Evolutionary conservation across 2,113 vertebrate genomes (phyloP).

Genomic region (Platichthys flesus): DNA sequence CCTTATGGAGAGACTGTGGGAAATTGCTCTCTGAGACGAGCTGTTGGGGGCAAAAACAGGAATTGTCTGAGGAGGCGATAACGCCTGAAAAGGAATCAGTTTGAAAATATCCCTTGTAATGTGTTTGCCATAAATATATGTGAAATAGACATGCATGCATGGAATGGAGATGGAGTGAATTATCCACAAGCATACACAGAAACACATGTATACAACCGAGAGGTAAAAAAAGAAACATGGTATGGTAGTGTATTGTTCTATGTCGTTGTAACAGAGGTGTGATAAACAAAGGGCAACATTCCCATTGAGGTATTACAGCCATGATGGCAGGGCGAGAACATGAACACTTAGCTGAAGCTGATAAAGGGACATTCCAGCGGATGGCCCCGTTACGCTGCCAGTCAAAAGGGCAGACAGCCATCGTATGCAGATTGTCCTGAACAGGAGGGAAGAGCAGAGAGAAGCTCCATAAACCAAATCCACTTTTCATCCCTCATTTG

Average conservation of each 20-base stretch:
- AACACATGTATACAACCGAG: slow-evolving; percentile 5
- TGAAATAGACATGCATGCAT: slow-evolving; percentile 18
- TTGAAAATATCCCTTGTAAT: slow-evolving; percentile 58
- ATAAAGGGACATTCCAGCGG: slow-evolving; percentile 63
- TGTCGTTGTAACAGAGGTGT: slow-evolving; percentile 45
- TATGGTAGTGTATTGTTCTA: slow-evolving; percentile 22
- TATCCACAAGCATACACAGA: slow-evolving; percentile 21
- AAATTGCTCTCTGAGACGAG: slow-evolving; percentile 64
- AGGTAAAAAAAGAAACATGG: slow-evolving; percentile 32
- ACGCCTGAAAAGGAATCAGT: slow-evolving; percentile 59
- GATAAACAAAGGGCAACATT: slow-evolving; percentile 57
- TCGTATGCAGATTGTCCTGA: slow-evolving; percentile 29
- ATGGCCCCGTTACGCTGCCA: slow-evolving; percentile 21
- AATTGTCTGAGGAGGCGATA: slow-evolving; percentile 42
- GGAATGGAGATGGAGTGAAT: slow-evolving; percentile 48
- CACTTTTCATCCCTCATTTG: slow-evolving; percentile 4
- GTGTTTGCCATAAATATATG: slow-evolving; percentile 49
- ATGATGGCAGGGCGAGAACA: slow-evolving; percentile 37
- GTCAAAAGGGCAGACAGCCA: slow-evolving; percentile 49
- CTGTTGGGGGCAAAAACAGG: slow-evolving; percentile 24
- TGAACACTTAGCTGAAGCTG: slow-evolving; percentile 10
- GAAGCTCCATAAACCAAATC: slow-evolving; percentile 6
- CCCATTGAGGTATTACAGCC: slow-evolving; percentile 47
- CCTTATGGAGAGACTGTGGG: slow-evolving; percentile 47
- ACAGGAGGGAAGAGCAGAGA: slow-evolving; percentile 11